Percentiles rank a stretch among this genome's conserved stretches.
phyloP scores from a whole-genome alignment of 2,888 invertebrate genomes.

The Enoplolaimus lenunculus region DNA sequence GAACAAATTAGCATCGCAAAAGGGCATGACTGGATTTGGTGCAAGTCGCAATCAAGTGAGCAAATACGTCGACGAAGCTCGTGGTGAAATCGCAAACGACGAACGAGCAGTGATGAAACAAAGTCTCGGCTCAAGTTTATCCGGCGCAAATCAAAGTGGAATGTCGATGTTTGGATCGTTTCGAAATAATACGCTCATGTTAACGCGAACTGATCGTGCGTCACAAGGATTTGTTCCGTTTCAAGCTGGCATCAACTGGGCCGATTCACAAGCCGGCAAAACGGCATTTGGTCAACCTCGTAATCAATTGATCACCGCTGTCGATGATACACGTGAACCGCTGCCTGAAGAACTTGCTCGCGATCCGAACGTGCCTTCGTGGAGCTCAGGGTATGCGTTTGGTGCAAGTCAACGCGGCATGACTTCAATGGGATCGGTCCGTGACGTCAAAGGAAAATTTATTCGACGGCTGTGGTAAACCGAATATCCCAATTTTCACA shows the following conservation, averaged over 20 bases:
- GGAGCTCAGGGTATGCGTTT: constrained; percentile 33
- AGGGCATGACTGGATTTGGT: constrained; percentile 30
- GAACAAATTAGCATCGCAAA: constrained; percentile 38
- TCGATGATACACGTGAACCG: constrained; percentile 34
- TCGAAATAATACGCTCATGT: constrained; percentile 36
- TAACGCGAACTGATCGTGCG: constrained; percentile 34
- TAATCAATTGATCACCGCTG: constrained; percentile 34
- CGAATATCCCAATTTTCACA: no score
- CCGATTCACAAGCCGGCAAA: constrained; percentile 47
- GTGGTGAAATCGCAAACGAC: constrained; percentile 40
- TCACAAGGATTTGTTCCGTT: constrained; percentile 44
- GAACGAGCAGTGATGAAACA: constrained; percentile 36
- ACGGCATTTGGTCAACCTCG: constrained; percentile 46
- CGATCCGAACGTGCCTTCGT: constrained; percentile 38
- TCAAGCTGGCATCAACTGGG: constrained; percentile 48
- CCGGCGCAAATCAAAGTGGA: constrained; percentile 31
- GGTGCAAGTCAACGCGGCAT: constrained; percentile 39
- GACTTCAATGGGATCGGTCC: constrained; percentile 38
- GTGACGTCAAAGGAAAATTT: constrained; percentile 38
- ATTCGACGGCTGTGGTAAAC: constrained; percentile 32
- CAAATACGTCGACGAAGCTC: constrained; percentile 28
- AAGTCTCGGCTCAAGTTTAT: constrained; percentile 35
- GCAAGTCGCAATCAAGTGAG: constrained; percentile 39
- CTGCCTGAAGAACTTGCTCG: constrained; percentile 38
- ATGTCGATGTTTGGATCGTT: constrained; percentile 41